phyloP scores from a whole-genome alignment of 2,797 vertebrate species.

The Scomberomorus guttatus region DNA sequence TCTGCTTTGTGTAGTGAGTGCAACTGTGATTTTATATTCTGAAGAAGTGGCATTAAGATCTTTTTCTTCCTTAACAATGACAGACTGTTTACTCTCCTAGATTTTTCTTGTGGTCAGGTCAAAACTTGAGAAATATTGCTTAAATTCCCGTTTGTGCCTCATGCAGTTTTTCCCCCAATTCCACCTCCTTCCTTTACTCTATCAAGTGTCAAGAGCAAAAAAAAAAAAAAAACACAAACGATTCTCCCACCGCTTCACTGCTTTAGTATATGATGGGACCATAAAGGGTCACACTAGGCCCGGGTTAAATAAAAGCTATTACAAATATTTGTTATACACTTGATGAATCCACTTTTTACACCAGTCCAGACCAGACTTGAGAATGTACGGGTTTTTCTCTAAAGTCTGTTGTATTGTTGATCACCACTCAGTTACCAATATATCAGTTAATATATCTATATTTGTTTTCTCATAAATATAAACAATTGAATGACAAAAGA shows the following conservation, averaged over 20 bases:
- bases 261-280: background rate
- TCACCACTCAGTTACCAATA: background rate
- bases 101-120: background rate
- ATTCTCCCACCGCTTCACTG: background rate
- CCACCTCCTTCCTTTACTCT: background rate
- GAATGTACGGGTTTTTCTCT: background rate
- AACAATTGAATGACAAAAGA: constrained; percentile 6
- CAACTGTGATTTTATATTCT: constrained; percentile 2
- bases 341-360: background rate
- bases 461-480: background rate
- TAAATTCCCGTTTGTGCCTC: constrained; percentile 3
- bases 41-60: background rate
- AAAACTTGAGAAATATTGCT: constrained; percentile 13
- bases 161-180: background rate
- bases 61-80: background rate
- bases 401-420: background rate
- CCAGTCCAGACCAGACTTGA: too few relatives aligned
- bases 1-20: constrained; percentile 1
- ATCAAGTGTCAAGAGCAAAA: constrained; percentile 16
- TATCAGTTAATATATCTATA: background rate
- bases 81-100: background rate
- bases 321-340: background rate
- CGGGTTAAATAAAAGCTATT: background rate
- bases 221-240: background rate
- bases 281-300: background rate